Evolutionary conservation across 92 coral and sea anemone genomes (phyloP).

Genomic region (Palythoa heliodiscus): DNA sequence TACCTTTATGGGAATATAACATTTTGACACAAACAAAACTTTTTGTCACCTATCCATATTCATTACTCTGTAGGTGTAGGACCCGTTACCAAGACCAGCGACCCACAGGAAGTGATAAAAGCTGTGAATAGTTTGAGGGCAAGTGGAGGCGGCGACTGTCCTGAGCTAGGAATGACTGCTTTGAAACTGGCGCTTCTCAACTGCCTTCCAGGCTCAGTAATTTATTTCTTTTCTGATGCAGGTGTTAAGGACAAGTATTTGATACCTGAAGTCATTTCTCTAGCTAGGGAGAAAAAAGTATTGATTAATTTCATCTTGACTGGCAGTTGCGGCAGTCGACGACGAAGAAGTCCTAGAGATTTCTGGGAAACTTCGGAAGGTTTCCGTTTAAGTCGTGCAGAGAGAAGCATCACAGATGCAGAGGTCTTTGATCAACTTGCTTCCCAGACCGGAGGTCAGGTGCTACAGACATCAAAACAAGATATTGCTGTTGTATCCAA

Average conservation of each 20-base stretch:
- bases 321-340: constrained; percentile 47
- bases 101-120: constrained; percentile 50
- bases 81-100: constrained; percentile 57
- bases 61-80: constrained; percentile 48
- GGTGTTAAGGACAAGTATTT: constrained; percentile 50
- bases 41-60: neutral
- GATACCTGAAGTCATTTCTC: constrained; percentile 40
- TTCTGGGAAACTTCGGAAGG: neutral
- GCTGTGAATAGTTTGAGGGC: constrained; percentile 54
- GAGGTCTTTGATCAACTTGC: constrained; percentile 56
- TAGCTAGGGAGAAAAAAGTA: constrained; percentile 52
- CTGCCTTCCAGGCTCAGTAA: constrained; percentile 52
- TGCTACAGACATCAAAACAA: constrained; percentile 47
- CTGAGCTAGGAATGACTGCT: constrained; percentile 69
- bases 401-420: constrained; percentile 41
- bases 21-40: neutral
- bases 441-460: constrained; percentile 70
- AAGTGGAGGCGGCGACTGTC: constrained; percentile 65
- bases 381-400: neutral
- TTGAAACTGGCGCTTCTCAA: constrained; percentile 61
- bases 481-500: constrained; percentile 41
- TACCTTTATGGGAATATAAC: neutral
- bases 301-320: constrained; percentile 35
- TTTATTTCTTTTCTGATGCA: constrained; percentile 65
- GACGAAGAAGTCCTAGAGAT: neutral